Evolutionary conservation across 2,113 vertebrate species (phyloP).

Genomic region (Atlantisia rogersi): DNA sequence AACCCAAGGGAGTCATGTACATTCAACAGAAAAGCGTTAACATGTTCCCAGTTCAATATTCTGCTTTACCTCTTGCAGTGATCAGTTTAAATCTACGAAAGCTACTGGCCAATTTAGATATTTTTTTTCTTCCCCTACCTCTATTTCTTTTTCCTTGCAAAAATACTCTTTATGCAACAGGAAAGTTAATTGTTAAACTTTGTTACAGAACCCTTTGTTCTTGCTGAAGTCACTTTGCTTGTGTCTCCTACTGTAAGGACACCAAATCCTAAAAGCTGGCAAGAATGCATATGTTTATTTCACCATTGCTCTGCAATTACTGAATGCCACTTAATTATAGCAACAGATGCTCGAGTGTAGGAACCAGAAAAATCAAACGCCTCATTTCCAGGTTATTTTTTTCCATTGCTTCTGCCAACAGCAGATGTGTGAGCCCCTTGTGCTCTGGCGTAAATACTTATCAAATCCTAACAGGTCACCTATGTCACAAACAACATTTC

Average conservation of each 20-base stretch:
- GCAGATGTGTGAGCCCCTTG: conserved; percentile 98
- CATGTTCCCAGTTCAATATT: neutral
- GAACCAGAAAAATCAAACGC: conserved; percentile 93
- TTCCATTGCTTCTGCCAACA: conserved; percentile 95
- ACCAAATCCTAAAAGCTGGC: conserved; percentile 88
- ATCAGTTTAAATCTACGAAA: neutral
- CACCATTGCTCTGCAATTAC: conserved; percentile 97
- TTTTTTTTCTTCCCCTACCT: neutral
- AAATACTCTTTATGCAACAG: conserved; percentile 51
- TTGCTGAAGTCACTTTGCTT: conserved; percentile 81
- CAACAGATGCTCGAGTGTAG: conserved; percentile 98
- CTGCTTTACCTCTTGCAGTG: conserved; percentile 5
- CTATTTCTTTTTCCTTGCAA: conserved; percentile 20
- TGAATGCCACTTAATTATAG: conserved; percentile 99
- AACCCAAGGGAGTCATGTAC: neutral
- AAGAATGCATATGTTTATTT: conserved; percentile 92
- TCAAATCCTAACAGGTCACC: conserved; percentile 99
- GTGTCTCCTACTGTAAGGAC: conserved; percentile 83
- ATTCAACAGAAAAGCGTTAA: conserved; percentile 23
- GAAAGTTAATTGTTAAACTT: conserved; percentile 79
- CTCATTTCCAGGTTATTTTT: conserved; percentile 99
- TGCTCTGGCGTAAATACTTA: conserved; percentile 92
- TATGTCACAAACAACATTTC: conserved; percentile 99
- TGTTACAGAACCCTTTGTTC: conserved; percentile 79
- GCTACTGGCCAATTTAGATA: neutral